A percentile compares a stretch with the other conserved stretches of the same genome.
Conservation (phyloP, 2,113 vertebrate species). For the Prolemur simus region DNA sequence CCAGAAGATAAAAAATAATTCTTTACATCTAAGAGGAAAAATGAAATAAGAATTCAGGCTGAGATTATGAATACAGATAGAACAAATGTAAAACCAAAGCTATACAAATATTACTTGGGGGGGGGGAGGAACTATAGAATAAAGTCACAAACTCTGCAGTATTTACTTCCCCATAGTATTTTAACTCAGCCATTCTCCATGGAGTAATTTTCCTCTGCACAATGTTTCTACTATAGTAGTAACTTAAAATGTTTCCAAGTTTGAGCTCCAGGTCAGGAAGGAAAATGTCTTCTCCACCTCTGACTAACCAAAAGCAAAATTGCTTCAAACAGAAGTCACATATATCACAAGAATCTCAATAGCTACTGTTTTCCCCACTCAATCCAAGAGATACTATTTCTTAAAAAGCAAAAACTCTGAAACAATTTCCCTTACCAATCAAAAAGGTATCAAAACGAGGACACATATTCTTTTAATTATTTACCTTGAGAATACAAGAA, state of each 20-base stretch:
- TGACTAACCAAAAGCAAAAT: slow-evolving; percentile 54
- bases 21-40: neutral
- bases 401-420: slow-evolving; percentile 37
- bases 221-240: slow-evolving; percentile 14
- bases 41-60: neutral
- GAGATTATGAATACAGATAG: neutral
- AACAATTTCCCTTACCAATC: slow-evolving; percentile 25
- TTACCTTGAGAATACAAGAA: slow-evolving; percentile 42
- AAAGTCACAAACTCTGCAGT: neutral
- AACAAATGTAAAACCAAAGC: slow-evolving; percentile 41
- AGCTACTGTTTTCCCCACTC: slow-evolving; percentile 16
- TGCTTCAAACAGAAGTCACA: slow-evolving; percentile 33
- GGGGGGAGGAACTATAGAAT: neutral
- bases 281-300: neutral
- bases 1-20: neutral
- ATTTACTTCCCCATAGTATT: neutral
- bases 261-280: slow-evolving; percentile 18
- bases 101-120: neutral
- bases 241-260: slow-evolving; percentile 61
- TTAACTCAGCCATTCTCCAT: slow-evolving; percentile 36
- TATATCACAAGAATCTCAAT: neutral
- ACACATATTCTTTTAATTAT: neutral
- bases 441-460: neutral
- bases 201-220: neutral
- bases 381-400: neutral